Base-by-base conservation (phyloP, 1,140 invertebrate species). In the Drosophila pectinifera region DNA sequence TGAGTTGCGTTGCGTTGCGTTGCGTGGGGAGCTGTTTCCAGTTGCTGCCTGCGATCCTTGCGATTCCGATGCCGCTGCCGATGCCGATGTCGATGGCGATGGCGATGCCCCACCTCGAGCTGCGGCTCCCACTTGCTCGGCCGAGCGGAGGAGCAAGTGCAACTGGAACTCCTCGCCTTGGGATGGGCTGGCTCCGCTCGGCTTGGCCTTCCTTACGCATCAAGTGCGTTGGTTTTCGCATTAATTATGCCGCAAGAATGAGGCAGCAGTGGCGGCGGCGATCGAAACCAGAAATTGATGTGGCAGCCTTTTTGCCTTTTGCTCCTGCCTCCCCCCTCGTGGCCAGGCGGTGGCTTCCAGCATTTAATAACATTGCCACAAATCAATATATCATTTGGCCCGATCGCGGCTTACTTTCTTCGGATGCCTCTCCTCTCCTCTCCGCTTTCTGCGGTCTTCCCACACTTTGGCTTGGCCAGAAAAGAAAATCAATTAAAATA, bases 171-270 rank as follows among this genome's bases (percentile, higher is more conserved):
- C 61, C 75, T 77, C 54, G 64, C 77, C 62, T 65, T 76, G 61
- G 72, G 45, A 31, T 69, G 67, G 67, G 65, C 63, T 38, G 34
- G 57, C 28, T 53, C 20, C 26, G 57, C 11, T 48, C 16, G 55
- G 59, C 31, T 61, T 36, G 51, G 73, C 68, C 78, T 72, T 72
- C 75, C 67, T 81, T 81, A 86, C 83, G 83, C 83, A 88, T 88
- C 73, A 88, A 89, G 80, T 89, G 84, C 84, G 84, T 89, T 89
- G 84, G 85, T 89, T 89, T 89, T 89, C 84, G 84, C 84, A 89
- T 89, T 89, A 89, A 89, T 89, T 89, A 89, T 89, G 84, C 84
- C 73, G 82, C 82, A 56, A 68, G 74, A 72, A 72, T 70, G 65
- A 57, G 65, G 65, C 75, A 48, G 64, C 48, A 46, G 48, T 45